phyloP scores from a whole-genome alignment of 2,113 vertebrate genomes.

The Caranx ignobilis region DNA sequence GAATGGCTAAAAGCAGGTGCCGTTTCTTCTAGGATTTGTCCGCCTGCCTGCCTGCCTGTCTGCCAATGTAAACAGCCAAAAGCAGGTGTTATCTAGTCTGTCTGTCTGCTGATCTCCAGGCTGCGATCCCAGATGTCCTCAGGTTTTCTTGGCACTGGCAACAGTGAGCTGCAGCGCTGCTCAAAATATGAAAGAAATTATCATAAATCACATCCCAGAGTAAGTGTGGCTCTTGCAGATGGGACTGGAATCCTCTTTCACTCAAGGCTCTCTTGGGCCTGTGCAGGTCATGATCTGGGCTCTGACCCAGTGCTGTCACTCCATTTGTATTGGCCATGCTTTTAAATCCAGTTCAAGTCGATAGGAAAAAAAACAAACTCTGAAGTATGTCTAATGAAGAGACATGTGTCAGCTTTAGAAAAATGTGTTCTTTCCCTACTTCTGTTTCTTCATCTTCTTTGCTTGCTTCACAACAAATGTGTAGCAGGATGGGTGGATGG shows the following conservation, averaged over 20 bases:
- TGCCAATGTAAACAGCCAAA: slow-evolving; percentile 67
- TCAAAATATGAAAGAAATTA: slow-evolving; percentile 69
- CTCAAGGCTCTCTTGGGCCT: slow-evolving; percentile 60
- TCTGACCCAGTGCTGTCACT: slow-evolving; percentile 65
- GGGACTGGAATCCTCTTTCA: slow-evolving; percentile 71
- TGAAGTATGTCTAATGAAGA: slow-evolving; percentile 16
- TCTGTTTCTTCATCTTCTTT: slow-evolving; percentile 37
- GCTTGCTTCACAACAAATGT: slow-evolving; percentile 57
- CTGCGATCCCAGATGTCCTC: slow-evolving; percentile 65
- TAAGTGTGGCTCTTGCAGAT: slow-evolving; percentile 67
- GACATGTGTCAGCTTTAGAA: neutral
- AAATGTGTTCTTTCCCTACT: slow-evolving; percentile 26
- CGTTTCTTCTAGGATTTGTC: slow-evolving; percentile 48
- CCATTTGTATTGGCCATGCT: slow-evolving; percentile 53
- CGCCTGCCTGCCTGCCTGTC: slow-evolving; percentile 41
- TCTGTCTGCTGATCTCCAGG: slow-evolving; percentile 49
- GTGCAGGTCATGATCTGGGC: slow-evolving; percentile 65
- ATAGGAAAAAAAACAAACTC: slow-evolving; percentile 20
- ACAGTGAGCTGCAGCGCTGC: slow-evolving; percentile 30
- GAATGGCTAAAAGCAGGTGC: slow-evolving; percentile 58
- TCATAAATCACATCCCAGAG: slow-evolving; percentile 74
- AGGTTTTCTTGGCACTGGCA: slow-evolving; percentile 65
- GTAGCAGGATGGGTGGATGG: slow-evolving; percentile 10
- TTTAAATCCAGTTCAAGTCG: slow-evolving; percentile 66
- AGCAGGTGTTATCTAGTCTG: slow-evolving; percentile 76